Evolutionary conservation across 2,797 vertebrate species (phyloP).

Genomic region (Ambastaia sidthimunki): DNA sequence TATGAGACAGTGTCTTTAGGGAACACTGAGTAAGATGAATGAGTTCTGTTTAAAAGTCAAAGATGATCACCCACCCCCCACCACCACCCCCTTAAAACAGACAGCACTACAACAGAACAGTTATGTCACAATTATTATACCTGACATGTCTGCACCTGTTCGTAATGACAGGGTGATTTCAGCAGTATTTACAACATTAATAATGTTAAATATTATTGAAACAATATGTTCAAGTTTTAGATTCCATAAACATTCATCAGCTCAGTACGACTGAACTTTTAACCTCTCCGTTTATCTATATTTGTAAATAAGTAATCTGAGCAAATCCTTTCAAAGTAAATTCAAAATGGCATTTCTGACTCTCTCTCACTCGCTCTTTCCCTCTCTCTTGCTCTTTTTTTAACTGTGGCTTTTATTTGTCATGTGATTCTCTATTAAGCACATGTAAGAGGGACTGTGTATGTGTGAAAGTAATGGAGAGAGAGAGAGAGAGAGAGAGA

Average conservation of each 20-base stretch:
- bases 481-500: slow-evolving; percentile 44
- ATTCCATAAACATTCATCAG: too few species aligned
- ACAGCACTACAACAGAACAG: not conserved
- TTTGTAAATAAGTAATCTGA: not conserved
- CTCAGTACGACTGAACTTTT: too few species aligned
- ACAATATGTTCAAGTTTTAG: not conserved
- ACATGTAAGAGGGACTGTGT: slow-evolving; percentile 1
- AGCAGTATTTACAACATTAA: not conserved
- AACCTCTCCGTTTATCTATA: too few species aligned
- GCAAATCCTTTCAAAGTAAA: not conserved
- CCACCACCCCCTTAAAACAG: not conserved
- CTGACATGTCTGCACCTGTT: slow-evolving; percentile 1
- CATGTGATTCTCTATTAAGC: slow-evolving; percentile 72
- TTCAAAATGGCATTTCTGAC: not conserved
- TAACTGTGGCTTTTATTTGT: slow-evolving; percentile 72
- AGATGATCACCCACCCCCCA: slow-evolving; percentile 23
- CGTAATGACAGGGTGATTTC: not conserved
- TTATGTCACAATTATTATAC: slow-evolving; percentile 15
- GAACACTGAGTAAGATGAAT: slow-evolving; percentile 45
- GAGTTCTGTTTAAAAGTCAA: slow-evolving; percentile 41
- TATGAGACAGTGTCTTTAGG: slow-evolving; percentile 36
- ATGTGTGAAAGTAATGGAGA: slow-evolving; percentile 51
- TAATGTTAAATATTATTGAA: not conserved
- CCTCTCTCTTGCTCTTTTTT: not conserved
- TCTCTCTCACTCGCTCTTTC: not conserved